Conservation (phyloP, 2,888 invertebrate species). For the Tenthredo scrophulariae region DNA sequence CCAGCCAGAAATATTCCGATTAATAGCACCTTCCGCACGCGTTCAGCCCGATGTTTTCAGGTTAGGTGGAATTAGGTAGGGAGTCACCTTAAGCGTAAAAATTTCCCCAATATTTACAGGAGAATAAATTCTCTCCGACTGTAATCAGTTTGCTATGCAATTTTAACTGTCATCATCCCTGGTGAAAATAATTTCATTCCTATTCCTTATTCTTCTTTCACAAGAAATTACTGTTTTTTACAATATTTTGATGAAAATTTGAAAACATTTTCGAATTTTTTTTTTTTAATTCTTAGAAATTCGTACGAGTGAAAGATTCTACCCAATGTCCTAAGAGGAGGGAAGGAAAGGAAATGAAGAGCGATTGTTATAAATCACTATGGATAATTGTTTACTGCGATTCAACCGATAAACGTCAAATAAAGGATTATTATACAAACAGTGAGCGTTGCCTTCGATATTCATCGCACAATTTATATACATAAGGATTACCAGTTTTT, state of each 20-base stretch:
- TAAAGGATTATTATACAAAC: background rate
- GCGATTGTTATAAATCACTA: background rate
- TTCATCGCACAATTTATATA: background rate
- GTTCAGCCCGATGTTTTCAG: too few species aligned
- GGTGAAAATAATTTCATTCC: too few species aligned
- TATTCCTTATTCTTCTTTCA: too few species aligned
- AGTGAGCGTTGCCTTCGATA: background rate
- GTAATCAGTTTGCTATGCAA: background rate
- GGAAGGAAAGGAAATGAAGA: background rate
- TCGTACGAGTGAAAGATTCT: background rate
- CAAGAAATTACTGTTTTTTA: too few species aligned
- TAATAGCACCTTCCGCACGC: too few species aligned
- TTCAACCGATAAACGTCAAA: background rate
- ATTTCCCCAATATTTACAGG: background rate
- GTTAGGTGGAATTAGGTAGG: too few species aligned
- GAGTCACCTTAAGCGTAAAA: too few species aligned
- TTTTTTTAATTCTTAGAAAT: too few species aligned
- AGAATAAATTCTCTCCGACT: background rate
- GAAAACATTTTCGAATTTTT: too few species aligned
- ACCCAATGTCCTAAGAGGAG: too few species aligned
- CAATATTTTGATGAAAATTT: too few species aligned
- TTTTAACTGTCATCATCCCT: background rate
- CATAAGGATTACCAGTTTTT: background rate
- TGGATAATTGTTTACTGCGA: background rate
- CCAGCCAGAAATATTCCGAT: too few species aligned